Conservation (phyloP, 1,140 invertebrate species). For the Apolygus lucorum region DNA sequence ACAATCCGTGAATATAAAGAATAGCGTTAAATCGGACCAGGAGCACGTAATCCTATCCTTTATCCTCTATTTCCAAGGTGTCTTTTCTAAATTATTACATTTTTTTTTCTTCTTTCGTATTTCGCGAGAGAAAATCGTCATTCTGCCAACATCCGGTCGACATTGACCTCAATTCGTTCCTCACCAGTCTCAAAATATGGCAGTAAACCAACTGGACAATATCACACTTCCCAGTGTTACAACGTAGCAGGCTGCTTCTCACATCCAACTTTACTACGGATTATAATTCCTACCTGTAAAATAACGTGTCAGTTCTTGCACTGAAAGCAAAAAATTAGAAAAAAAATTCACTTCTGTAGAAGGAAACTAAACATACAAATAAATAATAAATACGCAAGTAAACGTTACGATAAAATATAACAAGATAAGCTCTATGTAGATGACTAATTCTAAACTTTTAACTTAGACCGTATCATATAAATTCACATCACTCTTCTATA, state of each 20-base stretch:
- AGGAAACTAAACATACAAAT: not conserved
- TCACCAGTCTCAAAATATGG: slow-evolving; percentile 3
- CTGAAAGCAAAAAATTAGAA: slow-evolving; percentile 1
- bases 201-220: not conserved
- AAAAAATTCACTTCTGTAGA: slow-evolving; percentile 7
- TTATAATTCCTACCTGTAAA: not conserved
- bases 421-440: slow-evolving; percentile 26
- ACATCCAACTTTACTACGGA: not conserved
- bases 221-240: not conserved
- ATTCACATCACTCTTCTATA: not conserved
- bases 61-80: not conserved
- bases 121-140: not conserved
- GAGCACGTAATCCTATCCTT: not conserved
- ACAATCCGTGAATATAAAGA: not conserved
- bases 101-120: not conserved
- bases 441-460: slow-evolving; percentile 17
- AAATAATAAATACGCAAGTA: slow-evolving; percentile 23
- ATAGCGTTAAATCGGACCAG: not conserved
- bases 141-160: not conserved
- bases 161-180: not conserved
- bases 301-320: not conserved
- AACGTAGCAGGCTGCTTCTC: not conserved
- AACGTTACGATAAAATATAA: slow-evolving; percentile 25
- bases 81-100: not conserved
- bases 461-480: slow-evolving; percentile 20